phyloP scores from a whole-genome alignment of 2,797 vertebrate species.

The Holocentrus rufus region DNA sequence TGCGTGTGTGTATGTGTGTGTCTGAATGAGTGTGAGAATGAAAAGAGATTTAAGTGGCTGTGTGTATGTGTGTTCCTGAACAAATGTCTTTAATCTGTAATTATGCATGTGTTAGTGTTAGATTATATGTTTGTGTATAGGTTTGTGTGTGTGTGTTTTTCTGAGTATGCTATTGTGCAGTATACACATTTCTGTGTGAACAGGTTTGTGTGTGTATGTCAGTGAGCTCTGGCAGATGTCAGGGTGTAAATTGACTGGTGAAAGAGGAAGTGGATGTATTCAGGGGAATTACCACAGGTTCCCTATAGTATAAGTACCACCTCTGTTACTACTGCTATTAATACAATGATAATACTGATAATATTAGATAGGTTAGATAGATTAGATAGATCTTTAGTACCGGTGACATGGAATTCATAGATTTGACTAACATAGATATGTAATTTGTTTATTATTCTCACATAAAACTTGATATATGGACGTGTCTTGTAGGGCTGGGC shows the following conservation, averaged over 20 bases:
- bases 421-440: too few species aligned
- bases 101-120: background rate
- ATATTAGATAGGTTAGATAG: too few species aligned
- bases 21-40: slow-evolving; percentile 40
- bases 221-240: slow-evolving; percentile 33
- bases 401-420: too few species aligned
- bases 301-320: too few species aligned
- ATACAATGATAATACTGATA: background rate
- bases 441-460: too few species aligned
- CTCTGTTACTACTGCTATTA: slow-evolving; percentile 11
- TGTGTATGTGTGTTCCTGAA: slow-evolving; percentile 17
- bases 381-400: too few species aligned
- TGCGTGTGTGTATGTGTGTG: slow-evolving; percentile 38
- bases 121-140: background rate
- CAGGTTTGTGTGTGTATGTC: slow-evolving; percentile 10
- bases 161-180: background rate
- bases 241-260: slow-evolving; percentile 49
- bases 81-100: background rate
- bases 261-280: too few species aligned
- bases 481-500: too few species aligned
- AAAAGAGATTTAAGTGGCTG: background rate
- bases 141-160: slow-evolving; percentile 5
- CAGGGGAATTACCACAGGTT: too few species aligned
- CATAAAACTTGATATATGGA: too few species aligned
- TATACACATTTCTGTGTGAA: background rate